Evolutionary conservation across 2,113 vertebrate genomes (phyloP).

Genomic region (Lutjanus erythropterus): DNA sequence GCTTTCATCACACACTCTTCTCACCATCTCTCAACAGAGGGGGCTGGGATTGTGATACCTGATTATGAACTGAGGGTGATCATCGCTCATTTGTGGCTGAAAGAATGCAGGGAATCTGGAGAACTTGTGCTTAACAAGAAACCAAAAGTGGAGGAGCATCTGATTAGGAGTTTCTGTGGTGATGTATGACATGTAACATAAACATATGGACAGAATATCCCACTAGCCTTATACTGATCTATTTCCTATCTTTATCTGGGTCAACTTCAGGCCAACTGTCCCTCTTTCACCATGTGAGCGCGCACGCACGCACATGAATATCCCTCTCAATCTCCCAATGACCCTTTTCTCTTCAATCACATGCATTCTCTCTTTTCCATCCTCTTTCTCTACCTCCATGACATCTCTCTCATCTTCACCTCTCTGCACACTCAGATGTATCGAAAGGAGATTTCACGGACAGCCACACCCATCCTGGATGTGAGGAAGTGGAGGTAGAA

Average conservation of each 20-base stretch:
- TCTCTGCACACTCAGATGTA: not conserved
- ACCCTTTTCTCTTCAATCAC: conserved; percentile 55
- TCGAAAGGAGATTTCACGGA: not conserved
- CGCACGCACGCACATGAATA: conserved; percentile 52
- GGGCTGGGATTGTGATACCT: conserved; percentile 22
- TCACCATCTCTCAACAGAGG: conserved; percentile 33
- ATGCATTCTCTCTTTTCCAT: not conserved
- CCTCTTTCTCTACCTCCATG: not conserved
- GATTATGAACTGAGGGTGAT: conserved; percentile 12
- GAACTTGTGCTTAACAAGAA: too few relatives aligned
- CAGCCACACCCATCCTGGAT: conserved; percentile 29
- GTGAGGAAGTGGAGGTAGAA: not conserved
- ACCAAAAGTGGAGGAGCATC: not conserved
- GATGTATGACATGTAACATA: not conserved
- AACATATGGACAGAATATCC: conserved; percentile 11
- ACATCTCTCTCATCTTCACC: not conserved
- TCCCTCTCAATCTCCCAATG: conserved; percentile 75
- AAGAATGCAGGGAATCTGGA: not conserved
- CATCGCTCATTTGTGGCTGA: not conserved
- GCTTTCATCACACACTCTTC: conserved; percentile 40
- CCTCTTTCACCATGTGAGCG: conserved; percentile 55
- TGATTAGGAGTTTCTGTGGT: not conserved
- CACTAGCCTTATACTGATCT: conserved; percentile 36
- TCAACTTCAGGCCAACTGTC: conserved; percentile 78
- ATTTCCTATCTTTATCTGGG: conserved; percentile 73